Percentiles rank a stretch among this genome's conserved stretches.
phyloP scores from a whole-genome alignment of 1,140 invertebrate genomes.

The Nomia melanderi region DNA sequence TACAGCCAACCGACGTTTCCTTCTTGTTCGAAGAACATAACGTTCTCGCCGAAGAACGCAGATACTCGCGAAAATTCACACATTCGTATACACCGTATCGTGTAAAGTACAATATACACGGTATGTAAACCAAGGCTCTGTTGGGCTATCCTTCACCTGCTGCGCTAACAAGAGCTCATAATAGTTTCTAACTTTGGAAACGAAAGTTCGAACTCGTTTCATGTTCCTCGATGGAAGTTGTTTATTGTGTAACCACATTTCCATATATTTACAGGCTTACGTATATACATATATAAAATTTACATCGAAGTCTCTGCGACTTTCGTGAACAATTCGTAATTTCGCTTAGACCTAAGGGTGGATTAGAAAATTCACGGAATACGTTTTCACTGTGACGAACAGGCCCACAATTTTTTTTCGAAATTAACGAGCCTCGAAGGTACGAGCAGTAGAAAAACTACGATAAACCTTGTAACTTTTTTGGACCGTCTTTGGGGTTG shows the following conservation, averaged over 20 bases:
- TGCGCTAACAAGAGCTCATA: neutral
- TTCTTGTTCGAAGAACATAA: too few species aligned
- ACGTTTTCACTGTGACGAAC: neutral
- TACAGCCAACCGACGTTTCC: too few species aligned
- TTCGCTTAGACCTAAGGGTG: slow-evolving; percentile 1
- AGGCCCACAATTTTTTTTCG: neutral
- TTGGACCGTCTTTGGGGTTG: neutral
- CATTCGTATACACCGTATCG: neutral
- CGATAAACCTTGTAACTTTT: slow-evolving; percentile 13
- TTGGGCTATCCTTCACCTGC: neutral
- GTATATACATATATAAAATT: slow-evolving; percentile 25
- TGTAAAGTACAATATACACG: neutral
- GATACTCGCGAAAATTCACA: neutral
- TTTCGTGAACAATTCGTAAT: neutral
- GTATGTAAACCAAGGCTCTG: neutral
- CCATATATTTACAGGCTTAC: slow-evolving; percentile 14
- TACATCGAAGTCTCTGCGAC: slow-evolving; percentile 27
- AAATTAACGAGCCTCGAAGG: neutral
- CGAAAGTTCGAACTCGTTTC: slow-evolving; percentile 8
- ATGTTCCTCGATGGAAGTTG: slow-evolving; percentile 1
- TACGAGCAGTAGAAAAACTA: slow-evolving; percentile 31
- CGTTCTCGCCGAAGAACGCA: neutral
- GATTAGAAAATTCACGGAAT: slow-evolving; percentile 22
- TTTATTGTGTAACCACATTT: slow-evolving; percentile 38
- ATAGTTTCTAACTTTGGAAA: slow-evolving; percentile 13